Evolutionary conservation across 2,113 vertebrate species (phyloP), one percentile per base, ranked within the genome.

Genomic region (Microtus ochrogaster): DNA sequence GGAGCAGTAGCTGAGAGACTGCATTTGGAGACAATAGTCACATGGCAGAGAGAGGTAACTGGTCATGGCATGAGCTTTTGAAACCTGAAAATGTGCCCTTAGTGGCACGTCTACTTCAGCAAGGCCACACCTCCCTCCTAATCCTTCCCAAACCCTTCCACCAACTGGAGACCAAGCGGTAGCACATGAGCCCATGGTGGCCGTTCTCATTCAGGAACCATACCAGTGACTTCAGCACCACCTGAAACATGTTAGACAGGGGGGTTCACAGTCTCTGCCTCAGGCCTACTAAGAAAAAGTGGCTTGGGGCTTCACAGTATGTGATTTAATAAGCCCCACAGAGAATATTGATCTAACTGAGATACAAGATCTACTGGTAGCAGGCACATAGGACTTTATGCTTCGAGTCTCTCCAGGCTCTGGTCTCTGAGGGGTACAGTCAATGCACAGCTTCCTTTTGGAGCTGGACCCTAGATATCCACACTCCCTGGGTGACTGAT

Each of bases 201-300:
- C 13, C 13, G 17, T 41, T 63, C 55, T 63, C 58, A 63, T 14
- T 63, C 14, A 58, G 24, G 36, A 26, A 58, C 49, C 16, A 13
- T 33, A 44, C 78, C 49, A 44, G 72, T 14, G 47, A 83, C 28
- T 39, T 81, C 26, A 44, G 33, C 24, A n/a, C 72, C 65, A 77
- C 28, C 63, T 76, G 70, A 19, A 72, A 85, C 44, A 73, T 76
- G 49, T 65, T 52, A 94, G 91, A 33, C 92, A 96, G 85, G n/a
- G 30, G 65, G 26, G 90, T 92, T 89, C 39, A 55, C 82, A 68
- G 30, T 21, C 55, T 91, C 26, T 7, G 41, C 33, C 0, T 39
- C 61, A 87, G 16, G 33, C 52, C 39, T 77, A 36, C 73, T 81
- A 24, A 89, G 79, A 91, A 93, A 93, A 22, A 49, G 73, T 89